These are phyloP conservation scores for Bucco capensis DNA, from an alignment of 2,113 vertebrate species.

Conservation along the genomic window DNA sequence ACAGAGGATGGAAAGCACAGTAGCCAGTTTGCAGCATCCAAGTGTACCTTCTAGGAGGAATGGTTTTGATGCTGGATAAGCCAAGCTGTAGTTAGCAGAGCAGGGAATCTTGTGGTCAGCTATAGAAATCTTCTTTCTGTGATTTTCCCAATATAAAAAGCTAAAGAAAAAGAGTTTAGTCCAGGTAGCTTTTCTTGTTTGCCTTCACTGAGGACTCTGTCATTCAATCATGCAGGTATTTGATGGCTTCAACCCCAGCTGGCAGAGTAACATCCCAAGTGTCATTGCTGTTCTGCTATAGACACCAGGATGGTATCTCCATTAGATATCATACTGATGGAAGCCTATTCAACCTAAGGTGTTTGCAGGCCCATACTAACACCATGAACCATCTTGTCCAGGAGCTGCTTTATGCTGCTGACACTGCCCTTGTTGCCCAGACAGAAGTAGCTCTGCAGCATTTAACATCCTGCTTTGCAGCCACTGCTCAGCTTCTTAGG, in stretches of 20 bases:
- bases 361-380: too few relatives aligned
- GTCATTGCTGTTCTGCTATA: neutral
- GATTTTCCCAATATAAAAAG: neutral
- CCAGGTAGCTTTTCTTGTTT: neutral
- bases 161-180: neutral
- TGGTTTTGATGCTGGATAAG: neutral
- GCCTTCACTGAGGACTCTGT: neutral
- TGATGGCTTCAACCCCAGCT: neutral
- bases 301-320: too few relatives aligned
- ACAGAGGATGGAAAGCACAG: neutral
- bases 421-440: too few relatives aligned
- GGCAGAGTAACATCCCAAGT: neutral
- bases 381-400: too few relatives aligned
- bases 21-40: neutral
- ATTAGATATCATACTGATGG: too few relatives aligned
- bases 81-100: neutral
- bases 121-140: neutral
- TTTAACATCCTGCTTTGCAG: too few relatives aligned
- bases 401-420: too few relatives aligned
- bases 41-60: neutral
- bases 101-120: neutral
- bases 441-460: too few relatives aligned
- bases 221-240: neutral
- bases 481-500: too few relatives aligned
- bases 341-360: too few relatives aligned